These are phyloP conservation scores for Chloroclysta siterata DNA, from an alignment of 2,888 invertebrate species.

Conservation along the genomic window DNA sequence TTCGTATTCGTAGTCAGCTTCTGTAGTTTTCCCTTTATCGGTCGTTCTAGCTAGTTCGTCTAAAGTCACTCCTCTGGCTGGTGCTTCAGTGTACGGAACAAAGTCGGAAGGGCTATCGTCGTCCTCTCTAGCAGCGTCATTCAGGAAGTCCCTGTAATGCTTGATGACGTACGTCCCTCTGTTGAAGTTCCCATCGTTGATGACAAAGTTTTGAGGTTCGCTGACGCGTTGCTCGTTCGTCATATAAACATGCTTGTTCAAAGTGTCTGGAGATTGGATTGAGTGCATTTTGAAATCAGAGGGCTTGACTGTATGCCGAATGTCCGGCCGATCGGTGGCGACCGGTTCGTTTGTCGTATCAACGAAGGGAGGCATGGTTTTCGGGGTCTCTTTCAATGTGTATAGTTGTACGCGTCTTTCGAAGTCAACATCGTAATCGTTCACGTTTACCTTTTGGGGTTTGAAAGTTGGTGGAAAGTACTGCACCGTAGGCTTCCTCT, in stretches of 20 bases:
- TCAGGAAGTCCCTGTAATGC: conserved; percentile 67
- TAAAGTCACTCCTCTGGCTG: conserved; percentile 40
- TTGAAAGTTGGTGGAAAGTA: conserved; percentile 70
- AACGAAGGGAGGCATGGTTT: conserved; percentile 14
- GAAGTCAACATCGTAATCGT: conserved; percentile 58
- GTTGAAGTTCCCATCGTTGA: conserved; percentile 55
- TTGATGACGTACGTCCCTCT: conserved; percentile 67
- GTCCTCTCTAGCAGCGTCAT: conserved; percentile 61
- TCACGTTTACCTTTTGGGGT: conserved; percentile 51
- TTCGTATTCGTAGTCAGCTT: conserved; percentile 65
- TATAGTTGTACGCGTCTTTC: conserved; percentile 58
- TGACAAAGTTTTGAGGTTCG: conserved; percentile 39
- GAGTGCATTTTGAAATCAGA: conserved; percentile 21
- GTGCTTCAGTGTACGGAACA: conserved; percentile 35
- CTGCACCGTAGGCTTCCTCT: conserved; percentile 69
- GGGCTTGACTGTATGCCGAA: conserved; percentile 20
- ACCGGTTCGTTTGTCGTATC: conserved; percentile 6
- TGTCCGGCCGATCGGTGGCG: conserved; percentile 26
- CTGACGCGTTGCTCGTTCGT: conserved; percentile 46
- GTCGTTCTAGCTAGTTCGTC: conserved; percentile 41
- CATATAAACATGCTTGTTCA: conserved; percentile 50
- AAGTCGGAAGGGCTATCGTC: conserved; percentile 52
- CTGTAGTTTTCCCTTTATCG: conserved; percentile 29
- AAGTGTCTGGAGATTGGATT: conserved; percentile 1
- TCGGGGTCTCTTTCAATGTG: conserved; percentile 42